Percentiles rank a stretch among this genome's conserved stretches.
phyloP scores from a whole-genome alignment of 1,140 invertebrate genomes.

The Pachypeltis micranthus region DNA sequence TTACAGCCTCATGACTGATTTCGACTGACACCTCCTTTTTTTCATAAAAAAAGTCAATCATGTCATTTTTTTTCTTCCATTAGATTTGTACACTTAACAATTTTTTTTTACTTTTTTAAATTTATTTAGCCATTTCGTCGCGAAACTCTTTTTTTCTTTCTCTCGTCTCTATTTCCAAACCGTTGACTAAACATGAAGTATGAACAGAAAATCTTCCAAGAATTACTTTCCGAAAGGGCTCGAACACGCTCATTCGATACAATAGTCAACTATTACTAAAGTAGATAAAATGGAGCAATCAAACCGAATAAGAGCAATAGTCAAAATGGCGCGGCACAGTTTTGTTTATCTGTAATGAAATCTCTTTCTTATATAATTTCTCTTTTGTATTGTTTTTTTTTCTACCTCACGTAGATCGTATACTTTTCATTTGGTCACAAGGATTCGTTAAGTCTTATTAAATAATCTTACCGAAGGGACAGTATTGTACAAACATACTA shows the following conservation, averaged over 20 bases:
- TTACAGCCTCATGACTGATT: constrained; percentile 20
- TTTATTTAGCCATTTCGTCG: too few species aligned
- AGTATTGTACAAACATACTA: constrained; percentile 20
- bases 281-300: background rate
- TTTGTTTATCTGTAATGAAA: too few species aligned
- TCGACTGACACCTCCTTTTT: constrained; percentile 15
- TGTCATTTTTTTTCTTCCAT: constrained; percentile 15
- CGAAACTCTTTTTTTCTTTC: too few species aligned
- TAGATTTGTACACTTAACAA: constrained; percentile 21
- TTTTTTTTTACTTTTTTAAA: too few species aligned
- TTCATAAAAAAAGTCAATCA: constrained; percentile 19
- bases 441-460: constrained; percentile 23
- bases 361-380: too few species aligned
- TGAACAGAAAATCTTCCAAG: constrained; percentile 8
- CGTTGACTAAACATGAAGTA: constrained; percentile 5
- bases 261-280: background rate
- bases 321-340: background rate
- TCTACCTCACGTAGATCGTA: constrained; percentile 23
- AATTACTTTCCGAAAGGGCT: background rate
- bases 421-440: constrained; percentile 29
- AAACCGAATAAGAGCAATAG: constrained; percentile 1
- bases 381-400: constrained; percentile 4
- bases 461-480: constrained; percentile 12
- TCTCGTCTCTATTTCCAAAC: too few species aligned
- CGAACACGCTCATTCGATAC: background rate